Evolutionary conservation across 2,113 vertebrate species (phyloP), one percentile per base, ranked within the genome.

Genomic region (Hypocryptadius cinnamomeus): DNA sequence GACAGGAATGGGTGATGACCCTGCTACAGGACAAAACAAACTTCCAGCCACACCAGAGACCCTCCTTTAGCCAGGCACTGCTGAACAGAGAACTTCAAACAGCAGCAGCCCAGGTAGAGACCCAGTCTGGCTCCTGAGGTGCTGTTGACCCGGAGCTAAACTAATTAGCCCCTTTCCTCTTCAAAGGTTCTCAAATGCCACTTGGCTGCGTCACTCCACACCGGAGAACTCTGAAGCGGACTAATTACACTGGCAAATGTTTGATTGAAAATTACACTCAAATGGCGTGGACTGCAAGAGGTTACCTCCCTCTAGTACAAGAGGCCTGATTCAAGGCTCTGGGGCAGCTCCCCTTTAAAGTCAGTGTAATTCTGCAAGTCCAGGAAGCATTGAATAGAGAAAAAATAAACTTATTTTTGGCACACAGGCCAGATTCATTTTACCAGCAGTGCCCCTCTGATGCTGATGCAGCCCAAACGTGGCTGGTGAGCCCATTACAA

Each of bases 101-200:
- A 65, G n/a, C 50, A 88, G 37, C 7, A 2, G 4, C 17, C 64
- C 72, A 91, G 66, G 59, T 4, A 85, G 44, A 66, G 66, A 48
- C 81, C 78, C 63, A 61, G 17, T 1, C 66, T 91, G 73, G 63
- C 69, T 96, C 78, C 81, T 56, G 74, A 60, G 28, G 68, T 61
- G 60, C 57, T 89, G 72, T 31, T 96, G 91, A 97, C 91, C 89
- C 89, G 94, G 69, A 87, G 76, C 63, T 94, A 56, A 93, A 86
- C 54, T 65, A 83, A 94, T 92, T 87, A 93, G 37, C 54, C 59
- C 6, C 0, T 85, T 93, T 93, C 81, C 89, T 85, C 79, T n/a
- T 77, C 48, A 82, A 89, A 84, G 18, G 63, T 66, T 93, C 94
- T 82, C 73, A 81, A 90, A 90, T 76, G 84, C 90, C 89, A 83